Evolutionary conservation across 2,888 invertebrate species (phyloP).

Genomic region (Eristalis pertinax): DNA sequence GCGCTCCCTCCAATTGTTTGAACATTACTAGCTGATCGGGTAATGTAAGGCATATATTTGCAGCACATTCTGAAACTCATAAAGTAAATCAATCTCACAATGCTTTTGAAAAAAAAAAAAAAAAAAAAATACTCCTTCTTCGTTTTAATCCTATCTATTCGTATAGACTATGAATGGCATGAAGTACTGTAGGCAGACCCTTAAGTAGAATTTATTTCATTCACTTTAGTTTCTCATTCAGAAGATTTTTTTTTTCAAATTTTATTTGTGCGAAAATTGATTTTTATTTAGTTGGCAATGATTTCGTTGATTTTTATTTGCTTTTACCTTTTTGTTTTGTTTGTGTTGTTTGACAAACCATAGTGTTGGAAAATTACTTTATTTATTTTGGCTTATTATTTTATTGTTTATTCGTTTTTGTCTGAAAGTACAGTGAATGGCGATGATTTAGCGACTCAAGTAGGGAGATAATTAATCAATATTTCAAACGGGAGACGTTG

Average conservation of each 20-base stretch:
- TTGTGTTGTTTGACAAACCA: background rate
- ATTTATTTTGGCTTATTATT: background rate
- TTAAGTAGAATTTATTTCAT: conserved; percentile 23
- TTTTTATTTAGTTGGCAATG: background rate
- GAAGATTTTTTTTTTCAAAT: background rate
- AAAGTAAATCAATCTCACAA: conserved; percentile 38
- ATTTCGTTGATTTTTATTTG: background rate
- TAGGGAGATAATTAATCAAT: no score
- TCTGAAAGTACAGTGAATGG: no score
- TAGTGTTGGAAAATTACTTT: background rate
- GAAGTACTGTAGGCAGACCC: conserved; percentile 44
- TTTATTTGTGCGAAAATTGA: background rate
- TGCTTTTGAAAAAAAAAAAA: conserved; percentile 41
- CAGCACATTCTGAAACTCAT: conserved; percentile 49
- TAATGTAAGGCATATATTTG: conserved; percentile 42
- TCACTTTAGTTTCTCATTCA: conserved; percentile 7
- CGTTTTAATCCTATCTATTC: conserved; percentile 23
- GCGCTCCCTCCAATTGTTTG: conserved; percentile 28
- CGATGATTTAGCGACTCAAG: no score
- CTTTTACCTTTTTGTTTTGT: background rate
- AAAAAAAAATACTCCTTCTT: conserved; percentile 18
- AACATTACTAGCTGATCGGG: conserved; percentile 31
- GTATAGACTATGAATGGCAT: conserved; percentile 39
- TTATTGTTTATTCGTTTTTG: background rate
- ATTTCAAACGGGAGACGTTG: no score